Conservation (phyloP, 1,140 invertebrate genomes). For the Cotesia vestalis region DNA sequence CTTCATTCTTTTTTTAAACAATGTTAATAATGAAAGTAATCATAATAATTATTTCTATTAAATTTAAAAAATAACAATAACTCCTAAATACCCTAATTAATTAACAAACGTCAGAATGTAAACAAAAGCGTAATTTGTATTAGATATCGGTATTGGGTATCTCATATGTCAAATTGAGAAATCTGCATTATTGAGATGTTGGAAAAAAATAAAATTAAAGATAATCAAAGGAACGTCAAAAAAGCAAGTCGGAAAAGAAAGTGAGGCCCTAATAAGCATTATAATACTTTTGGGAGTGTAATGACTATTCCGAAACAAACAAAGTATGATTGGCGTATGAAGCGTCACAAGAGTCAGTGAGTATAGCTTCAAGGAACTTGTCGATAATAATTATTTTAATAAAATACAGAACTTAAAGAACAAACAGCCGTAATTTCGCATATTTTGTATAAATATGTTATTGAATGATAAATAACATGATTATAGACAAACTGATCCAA, state of each 20-base stretch:
- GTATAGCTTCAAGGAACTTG: not conserved
- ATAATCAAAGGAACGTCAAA: not conserved
- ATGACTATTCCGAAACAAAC: not conserved
- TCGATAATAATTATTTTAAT: too few relatives aligned
- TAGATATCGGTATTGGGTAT: not conserved
- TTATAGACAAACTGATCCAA: too few relatives aligned
- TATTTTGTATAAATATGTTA: too few relatives aligned
- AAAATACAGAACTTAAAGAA: too few relatives aligned
- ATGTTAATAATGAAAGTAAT: too few relatives aligned
- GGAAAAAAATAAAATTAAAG: not conserved
- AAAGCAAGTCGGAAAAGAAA: not conserved
- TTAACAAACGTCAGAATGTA: too few relatives aligned
- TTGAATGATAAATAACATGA: too few relatives aligned
- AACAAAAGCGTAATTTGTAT: not conserved
- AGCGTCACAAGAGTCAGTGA: not conserved
- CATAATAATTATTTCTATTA: too few relatives aligned
- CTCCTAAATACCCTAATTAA: too few relatives aligned
- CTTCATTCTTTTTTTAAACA: too few relatives aligned
- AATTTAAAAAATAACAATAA: too few relatives aligned
- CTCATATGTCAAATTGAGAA: not conserved
- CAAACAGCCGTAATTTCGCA: too few relatives aligned
- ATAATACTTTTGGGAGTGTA: not conserved
- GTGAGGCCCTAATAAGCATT: not conserved
- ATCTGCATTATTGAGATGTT: not conserved
- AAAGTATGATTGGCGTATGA: slow-evolving; percentile 6